phyloP scores from a whole-genome alignment of 2,113 vertebrate genomes.

The Entomyzon cyanotis region DNA sequence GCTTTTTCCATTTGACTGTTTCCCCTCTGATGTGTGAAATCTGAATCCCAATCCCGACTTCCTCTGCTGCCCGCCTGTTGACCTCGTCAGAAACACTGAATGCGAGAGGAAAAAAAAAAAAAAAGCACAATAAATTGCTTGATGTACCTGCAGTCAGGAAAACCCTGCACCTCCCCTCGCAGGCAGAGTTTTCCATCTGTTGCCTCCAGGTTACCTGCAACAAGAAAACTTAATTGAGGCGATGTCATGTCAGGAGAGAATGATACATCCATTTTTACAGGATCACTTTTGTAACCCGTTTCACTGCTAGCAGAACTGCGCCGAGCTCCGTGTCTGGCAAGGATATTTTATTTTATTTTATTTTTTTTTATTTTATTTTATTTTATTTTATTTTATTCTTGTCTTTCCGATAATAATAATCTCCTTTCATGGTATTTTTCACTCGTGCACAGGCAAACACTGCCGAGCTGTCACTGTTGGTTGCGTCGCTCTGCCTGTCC shows the following conservation, averaged over 20 bases:
- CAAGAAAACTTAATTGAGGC: background rate
- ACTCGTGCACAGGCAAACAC: background rate
- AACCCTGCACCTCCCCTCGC: background rate
- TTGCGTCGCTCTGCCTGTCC: background rate
- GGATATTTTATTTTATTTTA: background rate
- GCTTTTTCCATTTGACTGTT: background rate
- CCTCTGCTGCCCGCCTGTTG: background rate
- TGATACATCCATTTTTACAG: background rate
- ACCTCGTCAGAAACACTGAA: slow-evolving; percentile 5
- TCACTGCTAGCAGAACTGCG: background rate
- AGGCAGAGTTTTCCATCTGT: background rate
- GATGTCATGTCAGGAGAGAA: background rate
- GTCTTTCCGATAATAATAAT: background rate
- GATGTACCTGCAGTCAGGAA: background rate
- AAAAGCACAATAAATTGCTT: background rate
- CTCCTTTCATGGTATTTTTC: background rate
- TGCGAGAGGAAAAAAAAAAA: background rate
- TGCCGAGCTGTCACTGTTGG: background rate
- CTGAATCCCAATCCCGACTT: background rate
- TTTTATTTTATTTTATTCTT: too few species aligned
- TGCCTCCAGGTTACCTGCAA: background rate
- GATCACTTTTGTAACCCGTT: background rate
- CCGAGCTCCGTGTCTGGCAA: fast-evolving
- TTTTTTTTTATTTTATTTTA: background rate
- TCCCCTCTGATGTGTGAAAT: background rate